Conservation (phyloP, 2,113 vertebrate genomes). For the Stictonetta naevosa region DNA sequence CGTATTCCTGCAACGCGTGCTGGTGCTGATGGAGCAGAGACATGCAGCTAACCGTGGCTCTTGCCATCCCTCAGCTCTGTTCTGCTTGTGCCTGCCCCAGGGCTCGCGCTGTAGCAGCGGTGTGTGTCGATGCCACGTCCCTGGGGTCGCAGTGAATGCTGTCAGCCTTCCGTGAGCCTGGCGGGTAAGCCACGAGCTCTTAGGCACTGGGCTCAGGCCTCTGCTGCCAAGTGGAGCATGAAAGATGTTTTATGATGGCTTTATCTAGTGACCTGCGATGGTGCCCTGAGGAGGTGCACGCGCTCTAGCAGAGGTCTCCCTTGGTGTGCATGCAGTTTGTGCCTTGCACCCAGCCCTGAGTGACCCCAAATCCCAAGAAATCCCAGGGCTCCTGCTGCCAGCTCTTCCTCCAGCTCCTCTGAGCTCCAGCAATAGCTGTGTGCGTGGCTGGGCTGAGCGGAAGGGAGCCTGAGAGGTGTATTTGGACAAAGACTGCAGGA, state of each 20-base stretch:
- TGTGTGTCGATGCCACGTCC: not conserved
- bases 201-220: not conserved
- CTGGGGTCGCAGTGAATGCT: not conserved
- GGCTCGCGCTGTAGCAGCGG: not conserved
- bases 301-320: not conserved
- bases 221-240: accelerated
- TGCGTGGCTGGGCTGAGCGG: not conserved
- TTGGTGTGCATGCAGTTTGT: accelerated
- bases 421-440: too few species aligned
- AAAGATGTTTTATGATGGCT: not conserved
- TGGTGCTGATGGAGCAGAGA: not conserved
- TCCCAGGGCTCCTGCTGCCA: too few species aligned
- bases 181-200: too few species aligned
- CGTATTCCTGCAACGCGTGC: too few species aligned
- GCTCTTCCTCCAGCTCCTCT: not conserved
- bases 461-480: not conserved
- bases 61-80: not conserved
- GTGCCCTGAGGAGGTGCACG: accelerated
- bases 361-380: not conserved
- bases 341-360: too few species aligned
- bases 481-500: not conserved
- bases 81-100: not conserved
- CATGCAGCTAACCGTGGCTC: not conserved
- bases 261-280: not conserved
- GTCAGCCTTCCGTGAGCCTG: not conserved